These are phyloP conservation scores for Nymphalis polychloros DNA, from an alignment of 2,888 invertebrate genomes.

Conservation along the genomic window DNA sequence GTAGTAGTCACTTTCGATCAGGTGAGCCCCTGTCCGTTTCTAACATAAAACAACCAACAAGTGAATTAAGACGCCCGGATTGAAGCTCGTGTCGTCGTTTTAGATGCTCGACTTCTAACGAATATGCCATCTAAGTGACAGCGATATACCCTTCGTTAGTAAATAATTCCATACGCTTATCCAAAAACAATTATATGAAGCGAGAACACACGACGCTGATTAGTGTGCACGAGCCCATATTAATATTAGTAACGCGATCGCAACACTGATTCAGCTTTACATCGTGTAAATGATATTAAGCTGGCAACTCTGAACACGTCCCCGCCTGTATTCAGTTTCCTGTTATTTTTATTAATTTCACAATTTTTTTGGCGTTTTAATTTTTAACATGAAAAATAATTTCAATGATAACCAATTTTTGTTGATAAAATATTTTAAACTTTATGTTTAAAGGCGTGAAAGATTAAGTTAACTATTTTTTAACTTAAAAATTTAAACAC, in stretches of 20 bases:
- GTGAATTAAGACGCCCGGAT: no score
- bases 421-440: no score
- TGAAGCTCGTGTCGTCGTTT: no score
- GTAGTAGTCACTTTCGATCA: no score
- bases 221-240: conserved; percentile 46
- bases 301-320: conserved; percentile 27
- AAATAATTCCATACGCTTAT: conserved; percentile 36
- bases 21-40: no score
- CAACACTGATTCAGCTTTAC: conserved; percentile 43
- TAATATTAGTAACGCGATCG: conserved; percentile 50
- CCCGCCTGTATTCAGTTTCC: conserved; percentile 7
- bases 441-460: no score
- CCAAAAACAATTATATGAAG: conserved; percentile 53
- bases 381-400: not conserved
- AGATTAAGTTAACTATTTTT: no score
- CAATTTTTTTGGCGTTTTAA: conserved; percentile 13
- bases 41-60: no score
- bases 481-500: no score
- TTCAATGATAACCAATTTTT: not conserved
- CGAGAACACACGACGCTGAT: conserved; percentile 46
- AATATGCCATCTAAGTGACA: not conserved
- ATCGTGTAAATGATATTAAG: conserved; percentile 44
- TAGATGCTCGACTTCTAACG: not conserved
- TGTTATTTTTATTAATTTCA: not conserved
- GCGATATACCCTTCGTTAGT: conserved; percentile 14